phyloP scores from a whole-genome alignment of 2,797 vertebrate genomes.

The Melanitta fusca region DNA sequence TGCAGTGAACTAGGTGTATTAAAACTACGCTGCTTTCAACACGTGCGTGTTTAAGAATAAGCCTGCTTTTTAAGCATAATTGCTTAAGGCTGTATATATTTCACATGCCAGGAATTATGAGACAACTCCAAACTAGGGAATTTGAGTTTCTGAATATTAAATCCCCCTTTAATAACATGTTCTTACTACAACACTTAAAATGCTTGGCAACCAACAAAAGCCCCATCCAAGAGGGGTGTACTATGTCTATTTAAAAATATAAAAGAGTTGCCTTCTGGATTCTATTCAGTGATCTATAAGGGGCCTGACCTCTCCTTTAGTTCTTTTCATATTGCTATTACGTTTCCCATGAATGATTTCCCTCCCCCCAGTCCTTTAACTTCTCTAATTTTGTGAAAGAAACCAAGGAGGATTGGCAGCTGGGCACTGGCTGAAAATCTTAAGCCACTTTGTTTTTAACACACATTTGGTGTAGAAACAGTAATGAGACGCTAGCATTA shows the following conservation, averaged over 20 bases:
- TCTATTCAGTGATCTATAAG: slow-evolving; percentile 56
- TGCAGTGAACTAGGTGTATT: neutral
- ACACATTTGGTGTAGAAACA: neutral
- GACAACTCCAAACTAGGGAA: neutral
- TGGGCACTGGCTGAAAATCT: slow-evolving; percentile 25
- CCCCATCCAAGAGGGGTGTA: slow-evolving; percentile 28
- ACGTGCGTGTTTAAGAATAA: neutral
- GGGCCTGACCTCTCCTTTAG: slow-evolving; percentile 54
- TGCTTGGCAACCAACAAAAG: slow-evolving; percentile 75
- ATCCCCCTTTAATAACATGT: slow-evolving; percentile 71
- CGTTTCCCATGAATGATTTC: slow-evolving; percentile 68
- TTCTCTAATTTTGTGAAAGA: slow-evolving; percentile 63
- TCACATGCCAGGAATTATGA: slow-evolving; percentile 29
- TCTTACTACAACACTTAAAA: slow-evolving; percentile 71
- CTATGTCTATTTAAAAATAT: slow-evolving; percentile 59
- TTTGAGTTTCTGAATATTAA: slow-evolving; percentile 68
- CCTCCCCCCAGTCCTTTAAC: slow-evolving; percentile 55
- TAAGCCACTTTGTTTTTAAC: slow-evolving; percentile 1
- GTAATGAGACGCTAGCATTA: neutral
- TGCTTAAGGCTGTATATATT: neutral
- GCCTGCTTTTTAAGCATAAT: neutral
- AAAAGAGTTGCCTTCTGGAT: slow-evolving; percentile 65
- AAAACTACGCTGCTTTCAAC: neutral
- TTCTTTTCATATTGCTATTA: slow-evolving; percentile 73
- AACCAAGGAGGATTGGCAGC: slow-evolving; percentile 64